Evolutionary conservation across 2,797 vertebrate genomes (phyloP), one percentile per base, ranked within the genome.

Genomic region (Anolis apletophallus): DNA sequence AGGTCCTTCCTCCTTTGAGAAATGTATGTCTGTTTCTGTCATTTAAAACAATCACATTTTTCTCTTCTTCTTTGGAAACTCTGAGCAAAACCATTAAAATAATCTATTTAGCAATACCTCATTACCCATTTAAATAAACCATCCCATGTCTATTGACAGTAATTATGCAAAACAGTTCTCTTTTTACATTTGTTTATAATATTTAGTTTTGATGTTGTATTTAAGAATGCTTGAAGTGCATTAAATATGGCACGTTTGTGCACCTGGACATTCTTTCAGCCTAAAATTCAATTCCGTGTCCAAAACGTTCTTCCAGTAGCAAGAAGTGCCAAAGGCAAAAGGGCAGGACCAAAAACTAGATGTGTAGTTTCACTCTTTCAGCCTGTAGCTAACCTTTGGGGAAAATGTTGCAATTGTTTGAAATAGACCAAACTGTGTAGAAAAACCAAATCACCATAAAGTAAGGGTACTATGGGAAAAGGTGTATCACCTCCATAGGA

Each of bases 11-110:
- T 0, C 82, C 91, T 80, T 67, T 88, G 73, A 19, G 81, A 88
- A 82, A 87, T 17, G 7, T 90, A 54, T 93, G 88, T 92, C 81
- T 94, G 83, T 87, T 95, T 95, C 87, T 95, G 88, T 91, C 77
- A 88, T 91, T 92, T 89, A 88, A 85, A 89, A 82, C 19, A 54
- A n/a, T 59, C 74, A 32, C 40, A 13, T n/a, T 13, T 29, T 2
- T 12, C 72, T 90, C 93, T 93, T 89, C 26, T 57, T 71, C 36
- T 61, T 50, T n/a, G 71, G 1, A 87, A 93, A 84, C 72, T n/a
- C n/a, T 90, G 90, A 90, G 78, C 89, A 73, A 90, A 94, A 91
- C 64, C 83, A 89, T 92, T 93, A 87, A 87, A 90, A 91, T 93
- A 92, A 87, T 90, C 57, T 81, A 81, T 84, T 86, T 81, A 69